Evolutionary conservation across 2,888 invertebrate genomes (phyloP), one percentile per base, ranked within the genome.

Genomic region (Eupithecia inturbata): DNA sequence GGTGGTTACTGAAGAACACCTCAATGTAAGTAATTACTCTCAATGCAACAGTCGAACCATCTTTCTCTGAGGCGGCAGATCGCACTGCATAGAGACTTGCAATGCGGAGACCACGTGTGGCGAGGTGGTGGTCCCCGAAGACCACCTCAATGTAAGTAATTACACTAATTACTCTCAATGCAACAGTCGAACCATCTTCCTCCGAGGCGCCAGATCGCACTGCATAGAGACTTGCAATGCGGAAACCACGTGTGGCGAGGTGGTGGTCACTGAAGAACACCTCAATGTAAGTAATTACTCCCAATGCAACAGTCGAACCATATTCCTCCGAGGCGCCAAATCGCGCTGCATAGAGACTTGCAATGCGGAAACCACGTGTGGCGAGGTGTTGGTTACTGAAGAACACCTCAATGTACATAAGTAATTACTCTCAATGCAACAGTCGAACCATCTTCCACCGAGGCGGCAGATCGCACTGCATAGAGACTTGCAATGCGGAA

Each of bases 191-290:
- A 97, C 98, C 88, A 97, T 99, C 22, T 98, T 97, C 89, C 97
- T 98, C 62, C 96, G 97, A 82, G 97, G 97, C 77, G 97, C 97
- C 0, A 95, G 96, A 81, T 97, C 98, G 0, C 98, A 98, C 87
- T 99, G 99, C 88, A 98, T 98, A 79, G 97, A 97, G 83, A 95
- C 96, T 0, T 98, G 98, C 90, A 97, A 96, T 82, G 91, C 95
- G 1, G 96, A 96, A 75, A 99, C 99, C 0, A 97, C 97, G 96
- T 99, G 99, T 90, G 99, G 99, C 0, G 99, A 99, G 90, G 98
- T 99, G 3, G 95, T 95, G 81, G 99, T 99, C 7, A 99, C 99
- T 0, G 97, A 97, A 77, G 96, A 97, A 68, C 99, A 99, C 94
- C 95, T 99, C 63, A 98, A 99, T 90, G 99, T 98, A 89, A 96